phyloP scores from a whole-genome alignment of 2,113 vertebrate species.

The Phylloscopus trochilus region DNA sequence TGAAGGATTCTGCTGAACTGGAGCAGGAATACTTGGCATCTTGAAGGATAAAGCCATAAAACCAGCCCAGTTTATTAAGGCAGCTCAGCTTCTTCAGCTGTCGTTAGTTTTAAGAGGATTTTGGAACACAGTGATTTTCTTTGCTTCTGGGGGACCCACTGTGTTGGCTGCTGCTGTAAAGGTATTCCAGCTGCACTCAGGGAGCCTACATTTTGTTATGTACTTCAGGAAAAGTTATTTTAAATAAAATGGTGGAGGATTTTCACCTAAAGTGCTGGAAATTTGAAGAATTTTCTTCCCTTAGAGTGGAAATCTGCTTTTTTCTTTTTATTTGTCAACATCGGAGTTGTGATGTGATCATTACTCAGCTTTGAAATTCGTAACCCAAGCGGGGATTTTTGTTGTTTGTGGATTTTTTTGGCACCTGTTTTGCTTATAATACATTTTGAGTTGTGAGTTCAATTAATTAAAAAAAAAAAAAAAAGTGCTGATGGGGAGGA shows the following conservation, averaged over 20 bases:
- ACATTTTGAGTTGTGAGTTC: not conserved
- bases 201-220: not conserved
- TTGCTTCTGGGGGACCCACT: not conserved
- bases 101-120: conserved; percentile 1
- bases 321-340: not conserved
- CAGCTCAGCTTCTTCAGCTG: conserved; percentile 11
- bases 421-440: not conserved
- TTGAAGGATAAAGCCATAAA: conserved; percentile 22
- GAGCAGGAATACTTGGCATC: not conserved
- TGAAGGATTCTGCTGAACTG: conserved; percentile 6
- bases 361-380: not conserved
- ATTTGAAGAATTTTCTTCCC: not conserved
- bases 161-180: not conserved
- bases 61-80: conserved; percentile 21
- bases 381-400: not conserved
- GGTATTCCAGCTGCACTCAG: not conserved
- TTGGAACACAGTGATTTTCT: not conserved
- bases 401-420: not conserved
- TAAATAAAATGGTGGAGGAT: not conserved
- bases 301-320: not conserved
- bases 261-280: not conserved
- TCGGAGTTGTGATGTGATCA: not conserved
- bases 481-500: not conserved
- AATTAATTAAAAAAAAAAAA: not conserved
- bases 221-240: not conserved